These are phyloP conservation scores for Meteorus cinctellus DNA, from an alignment of 2,888 invertebrate species.

Conservation along the genomic window DNA sequence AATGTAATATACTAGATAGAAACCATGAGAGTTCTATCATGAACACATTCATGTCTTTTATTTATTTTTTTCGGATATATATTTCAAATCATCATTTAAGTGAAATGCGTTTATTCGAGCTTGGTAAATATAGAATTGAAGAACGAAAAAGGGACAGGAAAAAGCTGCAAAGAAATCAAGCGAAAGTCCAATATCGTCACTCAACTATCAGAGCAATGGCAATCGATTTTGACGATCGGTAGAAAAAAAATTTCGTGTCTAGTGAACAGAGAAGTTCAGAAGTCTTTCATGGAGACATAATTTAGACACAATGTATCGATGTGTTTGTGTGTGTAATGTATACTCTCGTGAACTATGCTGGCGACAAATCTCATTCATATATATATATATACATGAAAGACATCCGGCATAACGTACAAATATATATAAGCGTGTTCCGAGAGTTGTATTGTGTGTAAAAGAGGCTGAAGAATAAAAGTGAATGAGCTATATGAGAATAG, in stretches of 20 bases:
- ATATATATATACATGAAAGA: too few species aligned
- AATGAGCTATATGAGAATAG: not conserved
- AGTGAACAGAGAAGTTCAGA: not conserved
- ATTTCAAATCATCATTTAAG: not conserved
- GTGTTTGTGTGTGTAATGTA: too few species aligned
- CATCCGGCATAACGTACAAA: not conserved
- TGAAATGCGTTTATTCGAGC: not conserved
- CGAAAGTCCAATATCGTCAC: not conserved
- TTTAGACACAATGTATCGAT: too few species aligned
- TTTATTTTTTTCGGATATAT: not conserved
- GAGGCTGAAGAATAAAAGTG: not conserved
- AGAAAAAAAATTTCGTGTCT: not conserved
- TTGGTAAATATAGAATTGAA: not conserved
- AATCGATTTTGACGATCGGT: conserved; percentile 16
- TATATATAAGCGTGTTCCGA: not conserved
- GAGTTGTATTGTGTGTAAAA: not conserved
- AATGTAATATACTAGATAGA: conserved; percentile 8
- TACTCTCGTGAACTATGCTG: too few species aligned
- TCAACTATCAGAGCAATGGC: conserved; percentile 1
- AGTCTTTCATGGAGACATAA: too few species aligned
- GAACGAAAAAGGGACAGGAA: not conserved
- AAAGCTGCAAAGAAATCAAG: not conserved
- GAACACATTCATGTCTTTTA: not conserved
- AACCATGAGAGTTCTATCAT: not conserved
- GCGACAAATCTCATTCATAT: too few species aligned